Percentiles rank a stretch among this genome's conserved stretches.
Conservation (phyloP, 2,888 invertebrate species). For the Chrysina gloriosa region DNA sequence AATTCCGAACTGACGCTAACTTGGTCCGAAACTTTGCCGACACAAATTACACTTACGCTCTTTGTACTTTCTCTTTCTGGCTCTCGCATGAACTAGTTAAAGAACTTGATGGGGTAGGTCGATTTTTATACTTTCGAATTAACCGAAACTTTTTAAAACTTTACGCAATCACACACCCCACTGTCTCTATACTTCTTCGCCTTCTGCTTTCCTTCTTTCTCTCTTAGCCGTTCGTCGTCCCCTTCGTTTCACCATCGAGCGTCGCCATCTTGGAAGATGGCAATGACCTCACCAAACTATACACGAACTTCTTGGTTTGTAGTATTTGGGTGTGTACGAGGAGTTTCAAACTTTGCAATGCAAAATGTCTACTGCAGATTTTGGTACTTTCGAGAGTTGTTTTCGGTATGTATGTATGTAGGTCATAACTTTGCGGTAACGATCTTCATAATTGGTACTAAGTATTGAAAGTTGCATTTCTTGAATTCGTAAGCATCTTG, state of each 20-base stretch:
- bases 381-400: slow-evolving; percentile 27
- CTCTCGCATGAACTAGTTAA: slow-evolving; percentile 63
- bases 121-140: slow-evolving; percentile 60
- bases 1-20: slow-evolving; percentile 62
- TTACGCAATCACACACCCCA: slow-evolving; percentile 34
- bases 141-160: slow-evolving; percentile 56
- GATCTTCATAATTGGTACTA: too few relatives aligned
- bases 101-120: slow-evolving; percentile 64
- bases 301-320: slow-evolving; percentile 24
- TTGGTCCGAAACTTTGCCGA: slow-evolving; percentile 64
- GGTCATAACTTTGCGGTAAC: slow-evolving; percentile 16
- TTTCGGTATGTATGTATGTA: slow-evolving; percentile 5
- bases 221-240: background rate
- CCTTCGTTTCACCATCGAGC: background rate
- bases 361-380: slow-evolving; percentile 12
- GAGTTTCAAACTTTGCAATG: slow-evolving; percentile 26
- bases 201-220: slow-evolving; percentile 11
- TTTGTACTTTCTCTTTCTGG: slow-evolving; percentile 65
- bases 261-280: slow-evolving; percentile 28
- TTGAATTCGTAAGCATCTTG: too few relatives aligned
- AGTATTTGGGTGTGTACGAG: slow-evolving; percentile 21
- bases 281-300: slow-evolving; percentile 25
- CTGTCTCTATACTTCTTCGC: slow-evolving; percentile 21
- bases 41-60: slow-evolving; percentile 65
- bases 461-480: too few relatives aligned